Conservation (phyloP, 2,797 vertebrate species). For the Dryobates pubescens region DNA sequence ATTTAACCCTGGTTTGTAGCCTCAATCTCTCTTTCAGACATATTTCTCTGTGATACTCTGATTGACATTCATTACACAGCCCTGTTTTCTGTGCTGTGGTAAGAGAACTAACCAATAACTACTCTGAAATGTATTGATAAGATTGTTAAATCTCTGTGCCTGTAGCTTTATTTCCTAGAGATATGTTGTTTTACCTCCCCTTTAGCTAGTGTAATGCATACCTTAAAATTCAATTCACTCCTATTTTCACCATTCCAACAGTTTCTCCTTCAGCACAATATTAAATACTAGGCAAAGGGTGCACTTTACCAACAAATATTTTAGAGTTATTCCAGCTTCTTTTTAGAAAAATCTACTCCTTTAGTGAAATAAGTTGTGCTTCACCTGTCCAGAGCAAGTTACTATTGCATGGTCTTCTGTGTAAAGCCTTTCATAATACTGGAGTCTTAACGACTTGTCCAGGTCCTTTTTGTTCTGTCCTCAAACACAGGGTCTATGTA, state of each 20-base stretch:
- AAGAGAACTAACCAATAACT: neutral
- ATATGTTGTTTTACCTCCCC: neutral
- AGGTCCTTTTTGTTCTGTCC: neutral
- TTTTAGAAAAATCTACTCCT: neutral
- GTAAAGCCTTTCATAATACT: neutral
- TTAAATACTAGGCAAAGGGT: neutral
- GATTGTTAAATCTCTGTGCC: rapidly evolving
- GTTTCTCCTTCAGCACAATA: neutral
- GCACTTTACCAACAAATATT: neutral
- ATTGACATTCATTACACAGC: neutral
- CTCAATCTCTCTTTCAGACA: neutral
- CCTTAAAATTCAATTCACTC: neutral
- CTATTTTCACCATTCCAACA: neutral
- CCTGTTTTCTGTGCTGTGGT: neutral
- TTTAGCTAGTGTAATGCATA: neutral
- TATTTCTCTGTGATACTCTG: neutral
- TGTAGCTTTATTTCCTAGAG: neutral
- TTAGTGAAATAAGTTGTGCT: neutral
- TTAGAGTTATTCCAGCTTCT: neutral
- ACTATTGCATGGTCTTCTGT: neutral
- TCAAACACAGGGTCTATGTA: neutral
- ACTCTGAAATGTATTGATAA: neutral
- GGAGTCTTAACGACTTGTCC: neutral
- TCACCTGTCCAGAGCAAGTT: neutral
- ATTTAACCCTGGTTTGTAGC: neutral